Evolutionary conservation across 2,113 vertebrate species (phyloP), one percentile per base, ranked within the genome.

Genomic region (Erpornis zantholeuca): DNA sequence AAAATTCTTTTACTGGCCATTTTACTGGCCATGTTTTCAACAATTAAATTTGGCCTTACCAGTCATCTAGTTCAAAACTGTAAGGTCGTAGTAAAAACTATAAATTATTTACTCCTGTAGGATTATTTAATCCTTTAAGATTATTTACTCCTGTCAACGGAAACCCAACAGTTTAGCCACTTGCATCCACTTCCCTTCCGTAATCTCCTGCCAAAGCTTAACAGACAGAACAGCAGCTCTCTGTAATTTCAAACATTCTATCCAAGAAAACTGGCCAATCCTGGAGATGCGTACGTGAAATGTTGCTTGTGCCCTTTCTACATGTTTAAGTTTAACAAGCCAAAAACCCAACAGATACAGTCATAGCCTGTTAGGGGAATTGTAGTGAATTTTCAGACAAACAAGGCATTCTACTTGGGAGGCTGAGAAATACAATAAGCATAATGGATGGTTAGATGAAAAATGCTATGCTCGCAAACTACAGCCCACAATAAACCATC

Each of bases 351-450:
- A 40, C 12, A 36, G 82, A 85, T 50, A 84, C 4, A 93, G 66
- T 82, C 75, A 85, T 3, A 76, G 75, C 12, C 36, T 80, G 25
- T 65, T 90, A 45, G n/a, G 29, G 36, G 15, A 93, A 69, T 0
- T 50, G 65, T 11, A 92, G 28, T 40, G 54, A 61, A 33, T 53
- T 96, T 92, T 90, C 89, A 83, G 47, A 93, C 82, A 96, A 96
- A 94, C 85, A 92, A 80, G 76, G 94, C 60, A 54, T 94, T 95
- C 79, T 80, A 28, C 52, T 80, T 83, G 68, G 36, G 68, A 92
- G 60, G 50, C 3, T 42, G 42, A 86, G 76, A 76, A 95, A 88
- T 45, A 86, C 71, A 95, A 73, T 86, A 92, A 80, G 29, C 3
- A 2, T 80, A 92, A 88, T 17, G 35, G 47, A 84, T 44, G 7